Conservation (phyloP, 2,888 invertebrate genomes). For the Troides helena region DNA sequence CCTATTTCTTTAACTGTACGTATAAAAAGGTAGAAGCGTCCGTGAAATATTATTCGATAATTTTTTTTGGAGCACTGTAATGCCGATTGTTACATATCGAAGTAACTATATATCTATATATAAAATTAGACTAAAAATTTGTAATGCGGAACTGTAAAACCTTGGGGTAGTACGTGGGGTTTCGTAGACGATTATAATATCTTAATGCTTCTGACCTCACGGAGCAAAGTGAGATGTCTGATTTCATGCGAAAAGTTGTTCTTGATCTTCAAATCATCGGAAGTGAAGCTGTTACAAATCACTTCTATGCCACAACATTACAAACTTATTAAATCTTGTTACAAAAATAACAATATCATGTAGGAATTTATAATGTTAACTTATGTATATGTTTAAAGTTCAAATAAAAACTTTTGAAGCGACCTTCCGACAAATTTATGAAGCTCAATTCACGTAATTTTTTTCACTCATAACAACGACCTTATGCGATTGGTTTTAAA, state of each 20-base stretch:
- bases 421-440: no score
- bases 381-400: slow-evolving; percentile 7
- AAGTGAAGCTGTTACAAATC: slow-evolving; percentile 56
- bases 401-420: not conserved
- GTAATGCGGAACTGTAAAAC: no score
- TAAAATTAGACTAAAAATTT: no score
- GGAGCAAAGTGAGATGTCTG: slow-evolving; percentile 56
- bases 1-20: not conserved
- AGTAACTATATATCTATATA: not conserved
- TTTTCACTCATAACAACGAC: no score
- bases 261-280: slow-evolving; percentile 38
- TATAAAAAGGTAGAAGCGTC: not conserved
- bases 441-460: no score
- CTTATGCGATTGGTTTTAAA: no score
- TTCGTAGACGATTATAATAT: not conserved
- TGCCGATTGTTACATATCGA: not conserved
- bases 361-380: slow-evolving; percentile 10
- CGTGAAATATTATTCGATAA: slow-evolving; percentile 4
- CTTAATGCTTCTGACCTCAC: not conserved
- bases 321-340: slow-evolving; percentile 34
- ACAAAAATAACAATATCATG: slow-evolving; percentile 30
- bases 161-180: no score
- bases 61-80: not conserved
- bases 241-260: slow-evolving; percentile 48
- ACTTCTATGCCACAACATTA: slow-evolving; percentile 42